Percentiles rank a stretch among this genome's conserved stretches.
Conservation (phyloP, 2,888 invertebrate species). For the Pseudoips prasinana region DNA sequence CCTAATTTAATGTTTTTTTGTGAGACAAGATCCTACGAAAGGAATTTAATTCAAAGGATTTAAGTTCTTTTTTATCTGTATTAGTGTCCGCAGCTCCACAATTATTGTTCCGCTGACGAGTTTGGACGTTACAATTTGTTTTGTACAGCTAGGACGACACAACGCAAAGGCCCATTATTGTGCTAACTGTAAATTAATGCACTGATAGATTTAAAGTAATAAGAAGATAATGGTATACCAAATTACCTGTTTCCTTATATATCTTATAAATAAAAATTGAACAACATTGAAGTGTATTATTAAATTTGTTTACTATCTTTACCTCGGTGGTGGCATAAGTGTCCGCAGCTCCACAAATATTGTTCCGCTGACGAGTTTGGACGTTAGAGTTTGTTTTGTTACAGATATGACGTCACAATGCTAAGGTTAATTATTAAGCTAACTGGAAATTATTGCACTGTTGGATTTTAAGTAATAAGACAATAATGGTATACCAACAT, state of each 20-base stretch:
- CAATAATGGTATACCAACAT: no score
- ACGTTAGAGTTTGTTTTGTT: constrained; percentile 51
- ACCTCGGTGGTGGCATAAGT: no score
- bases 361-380: constrained; percentile 55
- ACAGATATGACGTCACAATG: constrained; percentile 58
- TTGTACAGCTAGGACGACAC: constrained; percentile 57
- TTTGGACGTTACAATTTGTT: constrained; percentile 57
- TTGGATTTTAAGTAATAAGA: no score
- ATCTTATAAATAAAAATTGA: no score
- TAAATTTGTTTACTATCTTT: no score
- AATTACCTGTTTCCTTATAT: no score
- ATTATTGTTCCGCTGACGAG: constrained; percentile 48
- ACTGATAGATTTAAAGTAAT: no score
- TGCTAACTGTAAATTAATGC: constrained; percentile 42
- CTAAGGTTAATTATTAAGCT: constrained; percentile 47
- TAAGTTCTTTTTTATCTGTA: constrained; percentile 28
- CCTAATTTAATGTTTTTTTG: no score
- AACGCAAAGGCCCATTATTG: constrained; percentile 52
- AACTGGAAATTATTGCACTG: constrained; percentile 42
- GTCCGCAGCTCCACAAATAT: constrained; percentile 36
- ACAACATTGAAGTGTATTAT: no score
- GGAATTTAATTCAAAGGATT: no score
- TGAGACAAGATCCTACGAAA: no score
- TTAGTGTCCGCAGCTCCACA: constrained; percentile 33
- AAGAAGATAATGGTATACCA: no score